Evolutionary conservation across 2,113 vertebrate species (phyloP).

Genomic region (Redunca redunca): DNA sequence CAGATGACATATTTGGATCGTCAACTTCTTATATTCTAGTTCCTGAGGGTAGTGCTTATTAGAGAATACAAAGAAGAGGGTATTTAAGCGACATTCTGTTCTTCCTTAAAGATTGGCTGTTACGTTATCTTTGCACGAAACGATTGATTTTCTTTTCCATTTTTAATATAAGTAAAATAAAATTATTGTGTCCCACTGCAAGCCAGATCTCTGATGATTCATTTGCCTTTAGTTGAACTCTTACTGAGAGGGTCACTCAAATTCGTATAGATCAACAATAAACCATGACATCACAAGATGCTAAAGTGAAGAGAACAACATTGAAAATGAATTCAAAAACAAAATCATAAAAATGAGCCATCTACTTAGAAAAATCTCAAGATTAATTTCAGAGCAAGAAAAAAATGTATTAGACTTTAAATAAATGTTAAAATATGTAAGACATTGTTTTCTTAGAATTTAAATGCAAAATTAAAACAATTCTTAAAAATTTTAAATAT

Average conservation of each 20-base stretch:
- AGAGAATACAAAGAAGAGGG: background rate
- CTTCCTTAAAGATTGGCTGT: background rate
- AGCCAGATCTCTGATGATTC: constrained; percentile 59
- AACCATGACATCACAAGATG: constrained; percentile 67
- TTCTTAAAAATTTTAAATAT: background rate
- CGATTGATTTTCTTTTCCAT: constrained; percentile 70
- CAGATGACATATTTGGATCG: constrained; percentile 61
- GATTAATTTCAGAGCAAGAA: constrained; percentile 2
- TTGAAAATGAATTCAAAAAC: constrained; percentile 9
- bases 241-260: constrained; percentile 20
- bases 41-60: constrained; percentile 24
- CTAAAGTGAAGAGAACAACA: background rate
- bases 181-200: constrained; percentile 68
- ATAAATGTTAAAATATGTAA: background rate
- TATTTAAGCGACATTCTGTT: constrained; percentile 50
- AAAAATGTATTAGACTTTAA: background rate
- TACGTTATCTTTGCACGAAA: background rate
- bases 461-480: background rate
- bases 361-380: background rate
- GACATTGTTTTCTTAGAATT: background rate
- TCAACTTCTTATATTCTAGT: constrained; percentile 42
- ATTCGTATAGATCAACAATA: constrained; percentile 56
- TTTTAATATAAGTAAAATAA: constrained; percentile 76
- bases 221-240: constrained; percentile 66
- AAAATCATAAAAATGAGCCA: constrained; percentile 34